These are phyloP conservation scores for Eutrigla gurnardus DNA, from an alignment of 2,797 vertebrate species.

Conservation along the genomic window DNA sequence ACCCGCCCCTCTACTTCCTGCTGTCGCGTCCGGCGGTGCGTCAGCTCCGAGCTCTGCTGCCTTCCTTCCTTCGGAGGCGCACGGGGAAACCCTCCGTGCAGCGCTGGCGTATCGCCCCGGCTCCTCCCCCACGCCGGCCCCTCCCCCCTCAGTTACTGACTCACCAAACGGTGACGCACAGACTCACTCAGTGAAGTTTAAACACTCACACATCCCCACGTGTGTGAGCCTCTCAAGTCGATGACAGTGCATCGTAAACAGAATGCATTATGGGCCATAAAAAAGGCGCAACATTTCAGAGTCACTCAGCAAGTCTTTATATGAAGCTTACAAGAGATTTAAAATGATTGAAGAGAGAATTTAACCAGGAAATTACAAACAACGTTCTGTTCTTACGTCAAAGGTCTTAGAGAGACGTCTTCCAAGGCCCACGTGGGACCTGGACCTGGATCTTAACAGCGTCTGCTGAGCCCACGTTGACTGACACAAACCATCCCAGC, in stretches of 20 bases:
- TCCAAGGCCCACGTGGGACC: slow-evolving; percentile 26
- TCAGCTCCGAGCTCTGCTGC: slow-evolving; percentile 80
- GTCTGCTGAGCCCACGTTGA: slow-evolving; percentile 26
- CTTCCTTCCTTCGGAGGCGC: slow-evolving; percentile 56
- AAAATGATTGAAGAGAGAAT: slow-evolving; percentile 12
- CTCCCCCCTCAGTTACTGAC: slow-evolving; percentile 15
- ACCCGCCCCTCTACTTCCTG: slow-evolving; percentile 83
- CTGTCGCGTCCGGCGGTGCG: slow-evolving; percentile 81
- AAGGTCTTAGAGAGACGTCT: slow-evolving; percentile 41
- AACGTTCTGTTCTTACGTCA: slow-evolving; percentile 18
- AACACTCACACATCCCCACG: background rate
- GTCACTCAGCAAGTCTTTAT: slow-evolving; percentile 61
- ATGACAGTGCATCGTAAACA: slow-evolving; percentile 61
- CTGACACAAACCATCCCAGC: slow-evolving; percentile 43
- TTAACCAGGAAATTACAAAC: slow-evolving; percentile 2
- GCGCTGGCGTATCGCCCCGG: slow-evolving; percentile 64
- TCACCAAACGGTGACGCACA: slow-evolving; percentile 43
- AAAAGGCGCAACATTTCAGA: slow-evolving; percentile 58
- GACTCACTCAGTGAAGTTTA: slow-evolving; percentile 46
- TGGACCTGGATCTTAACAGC: slow-evolving; percentile 32
- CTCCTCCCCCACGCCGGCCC: slow-evolving; percentile 44
- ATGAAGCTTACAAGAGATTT: background rate
- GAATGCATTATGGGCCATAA: slow-evolving; percentile 60
- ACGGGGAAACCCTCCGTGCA: slow-evolving; percentile 41
- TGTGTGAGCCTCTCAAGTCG: slow-evolving; percentile 24